These are phyloP conservation scores for Pipistrellus kuhlii DNA, from an alignment of 2,797 vertebrate genomes.

Conservation along the genomic window DNA sequence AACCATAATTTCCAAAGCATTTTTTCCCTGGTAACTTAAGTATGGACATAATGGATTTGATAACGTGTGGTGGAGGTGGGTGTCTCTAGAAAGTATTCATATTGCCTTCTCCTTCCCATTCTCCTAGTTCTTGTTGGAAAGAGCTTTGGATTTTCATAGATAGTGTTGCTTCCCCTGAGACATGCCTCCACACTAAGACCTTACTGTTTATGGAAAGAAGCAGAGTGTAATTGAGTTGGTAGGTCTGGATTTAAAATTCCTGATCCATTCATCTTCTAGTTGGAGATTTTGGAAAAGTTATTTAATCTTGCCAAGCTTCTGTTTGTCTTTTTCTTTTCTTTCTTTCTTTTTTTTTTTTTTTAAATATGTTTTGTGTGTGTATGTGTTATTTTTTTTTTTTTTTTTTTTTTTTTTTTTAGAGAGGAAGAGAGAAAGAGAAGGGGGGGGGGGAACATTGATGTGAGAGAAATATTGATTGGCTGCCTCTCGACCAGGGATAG, in stretches of 20 bases:
- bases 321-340: slow-evolving; percentile 55
- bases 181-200: background rate
- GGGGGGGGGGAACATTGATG: background rate
- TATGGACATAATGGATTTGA: slow-evolving; percentile 47
- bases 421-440: too few relatives aligned
- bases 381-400: too few relatives aligned
- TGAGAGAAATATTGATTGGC: background rate
- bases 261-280: slow-evolving; percentile 42
- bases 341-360: slow-evolving; percentile 36
- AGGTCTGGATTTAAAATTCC: slow-evolving; percentile 53
- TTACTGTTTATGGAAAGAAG: slow-evolving; percentile 53
- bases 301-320: slow-evolving; percentile 31
- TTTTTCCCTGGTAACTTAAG: slow-evolving; percentile 30
- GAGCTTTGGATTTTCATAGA: slow-evolving; percentile 15
- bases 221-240: background rate
- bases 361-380: background rate
- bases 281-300: slow-evolving; percentile 19
- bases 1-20: slow-evolving; percentile 21
- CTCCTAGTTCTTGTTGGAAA: slow-evolving; percentile 38
- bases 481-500: background rate
- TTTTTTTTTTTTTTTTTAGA: too few relatives aligned
- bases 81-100: slow-evolving; percentile 51
- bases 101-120: slow-evolving; percentile 5
- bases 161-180: slow-evolving; percentile 27
- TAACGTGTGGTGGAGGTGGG: background rate